These are phyloP conservation scores for Misgurnus mizolepis DNA, from an alignment of 2,113 vertebrate genomes.

Conservation along the genomic window DNA sequence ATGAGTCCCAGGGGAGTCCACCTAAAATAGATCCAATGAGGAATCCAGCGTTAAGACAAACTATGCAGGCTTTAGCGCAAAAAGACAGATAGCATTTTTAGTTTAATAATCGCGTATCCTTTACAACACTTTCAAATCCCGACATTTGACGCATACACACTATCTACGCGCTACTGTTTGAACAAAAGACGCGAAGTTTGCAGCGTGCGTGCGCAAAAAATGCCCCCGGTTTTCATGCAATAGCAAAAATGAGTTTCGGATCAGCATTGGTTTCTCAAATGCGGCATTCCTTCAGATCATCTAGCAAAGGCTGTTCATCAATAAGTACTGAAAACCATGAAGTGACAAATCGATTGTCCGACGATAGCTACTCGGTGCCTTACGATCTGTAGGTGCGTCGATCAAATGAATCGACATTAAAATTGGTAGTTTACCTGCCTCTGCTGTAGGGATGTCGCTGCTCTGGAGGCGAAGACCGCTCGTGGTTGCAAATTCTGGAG, in stretches of 20 bases:
- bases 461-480: conserved; percentile 46
- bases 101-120: not conserved
- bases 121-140: not conserved
- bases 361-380: not conserved
- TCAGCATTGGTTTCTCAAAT: conserved; percentile 35
- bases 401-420: conserved; percentile 17
- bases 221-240: not conserved
- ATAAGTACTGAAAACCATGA: not conserved
- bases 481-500: conserved; percentile 55
- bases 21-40: conserved; percentile 54
- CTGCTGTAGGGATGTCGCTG: conserved; percentile 42
- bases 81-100: conserved; percentile 5
- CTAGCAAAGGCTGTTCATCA: not conserved
- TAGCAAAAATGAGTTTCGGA: not conserved
- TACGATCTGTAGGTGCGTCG: not conserved
- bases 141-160: conserved; percentile 1
- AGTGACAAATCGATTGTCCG: not conserved
- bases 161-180: not conserved
- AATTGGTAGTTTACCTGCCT: conserved; percentile 56
- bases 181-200: conserved; percentile 39
- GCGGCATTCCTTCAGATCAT: conserved; percentile 47
- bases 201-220: conserved; percentile 20
- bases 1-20: conserved; percentile 49
- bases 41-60: conserved; percentile 40
- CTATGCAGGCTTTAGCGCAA: not conserved